Evolutionary conservation across 2,797 vertebrate genomes (phyloP), one percentile per base, ranked within the genome.

Genomic region (Glyptemys insculpta): DNA sequence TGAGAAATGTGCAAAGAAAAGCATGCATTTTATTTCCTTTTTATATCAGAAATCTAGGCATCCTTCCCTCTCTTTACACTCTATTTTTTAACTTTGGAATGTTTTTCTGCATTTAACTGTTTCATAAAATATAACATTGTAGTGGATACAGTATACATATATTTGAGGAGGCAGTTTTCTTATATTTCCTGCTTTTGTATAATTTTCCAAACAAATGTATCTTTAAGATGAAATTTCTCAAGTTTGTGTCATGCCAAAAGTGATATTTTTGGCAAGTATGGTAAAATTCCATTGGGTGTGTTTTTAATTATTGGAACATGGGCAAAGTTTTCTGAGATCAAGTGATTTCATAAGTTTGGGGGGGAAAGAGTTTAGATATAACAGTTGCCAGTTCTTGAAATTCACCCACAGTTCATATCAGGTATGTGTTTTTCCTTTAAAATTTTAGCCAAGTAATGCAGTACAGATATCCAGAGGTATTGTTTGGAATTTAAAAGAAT

Each of bases 241-340:
- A 16, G 47, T 50, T 80, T 54, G 15, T 80, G 10, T 53, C 29
- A 23, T 53, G 29, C 29, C 50, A 81, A 53, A 91, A 92, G 79
- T 25, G 31, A 23, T 88, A 79, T 5, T 89, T 90, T 3, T 52
- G 50, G 72, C 57, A 87, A 90, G 86, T 76, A 65, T 37, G 79
- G 8, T 82, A 37, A 15, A 90, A 93, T 25, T 74, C 82, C 86
- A 93, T 52, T 59, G 47, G 85, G 5, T 34, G 23, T 53, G 54
- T 3, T 56, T 79, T 89, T 91, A 90, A 83, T 95, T 93, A 91
- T 83, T 86, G 88, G 93, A 94, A 81, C 16, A 34, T 1, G 84
- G 54, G 81, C n/a, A 49, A 1, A 2, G 8, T 50, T 88, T 80
- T 94, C 83, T 88, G 19, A 92, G 41, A 41, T 93, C 80, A 85